Evolutionary conservation across 2,888 invertebrate species (phyloP).

Genomic region (Rhopalosiphum nymphaeae): DNA sequence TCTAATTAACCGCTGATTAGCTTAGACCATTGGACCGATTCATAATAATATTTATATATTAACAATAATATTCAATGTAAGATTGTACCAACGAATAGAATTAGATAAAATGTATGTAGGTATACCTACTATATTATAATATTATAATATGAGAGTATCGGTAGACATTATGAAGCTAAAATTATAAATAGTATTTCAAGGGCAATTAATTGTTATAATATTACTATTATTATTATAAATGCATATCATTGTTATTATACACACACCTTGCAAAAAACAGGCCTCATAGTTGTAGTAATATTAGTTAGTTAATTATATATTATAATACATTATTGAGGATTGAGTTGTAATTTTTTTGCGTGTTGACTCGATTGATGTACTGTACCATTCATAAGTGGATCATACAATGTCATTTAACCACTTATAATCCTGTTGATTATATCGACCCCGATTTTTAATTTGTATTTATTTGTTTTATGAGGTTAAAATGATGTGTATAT

Average conservation of each 20-base stretch:
- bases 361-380: background rate
- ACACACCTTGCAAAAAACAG: background rate
- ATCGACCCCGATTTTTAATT: slow-evolving; percentile 52
- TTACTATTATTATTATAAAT: slow-evolving; percentile 11
- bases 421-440: slow-evolving; percentile 22
- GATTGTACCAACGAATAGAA: background rate
- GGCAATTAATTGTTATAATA: slow-evolving; percentile 19
- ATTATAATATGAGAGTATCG: background rate
- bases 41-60: background rate
- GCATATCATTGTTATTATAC: slow-evolving; percentile 39
- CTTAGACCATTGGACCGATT: background rate
- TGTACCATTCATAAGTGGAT: slow-evolving; percentile 28
- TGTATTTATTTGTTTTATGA: slow-evolving; percentile 2
- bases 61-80: background rate
- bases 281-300: background rate
- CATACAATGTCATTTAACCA: slow-evolving; percentile 27
- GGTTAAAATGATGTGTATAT: background rate
- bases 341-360: background rate
- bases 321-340: background rate
- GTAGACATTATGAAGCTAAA: slow-evolving; percentile 5
- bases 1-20: background rate
- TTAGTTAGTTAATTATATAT: background rate
- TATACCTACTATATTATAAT: background rate
- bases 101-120: slow-evolving; percentile 22
- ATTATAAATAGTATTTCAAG: slow-evolving; percentile 20